Base-by-base conservation (phyloP, 2,797 vertebrate species). In the Gouania willdenowi region DNA sequence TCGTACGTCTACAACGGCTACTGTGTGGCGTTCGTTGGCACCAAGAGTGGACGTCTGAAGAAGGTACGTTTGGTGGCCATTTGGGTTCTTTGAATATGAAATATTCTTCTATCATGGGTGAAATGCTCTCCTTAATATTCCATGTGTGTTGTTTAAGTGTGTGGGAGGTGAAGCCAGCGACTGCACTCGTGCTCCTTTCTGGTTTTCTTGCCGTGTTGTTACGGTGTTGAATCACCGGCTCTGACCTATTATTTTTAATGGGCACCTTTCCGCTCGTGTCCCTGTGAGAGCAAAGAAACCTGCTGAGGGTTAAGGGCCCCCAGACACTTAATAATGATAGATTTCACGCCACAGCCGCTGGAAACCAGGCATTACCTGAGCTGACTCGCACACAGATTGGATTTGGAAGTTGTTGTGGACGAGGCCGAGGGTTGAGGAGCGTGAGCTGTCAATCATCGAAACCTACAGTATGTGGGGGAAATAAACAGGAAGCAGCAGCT, bases 11-110 rank as follows among this genome's bases (percentile, higher is more conserved):
- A 98, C 90, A 97, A 95, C 0, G 92, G 92, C 73, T 94, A 92
- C 89, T 96, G 93, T 1, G 94, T 99, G 49, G 93, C 94, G 30
- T 98, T 99, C 0, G 92, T 99, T 49, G 97, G 97, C 41, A 99
- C 97, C 6, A 97, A 95, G 84, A 95, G 89, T 0, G 97, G 97
- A 70, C 93, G 85, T 17, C 83, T 99, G 24, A 98, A 97, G 81
- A 99, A 99, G 94, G 97, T 98, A 79, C 81, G 92, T 23, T 28
- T 46, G 46, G 15, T 12, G n/a, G 38, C 21, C 18, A 5, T 26
- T 44, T 51, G 24, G 51, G 60, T 50, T 25, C 18, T 8, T 17
- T 26, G 57, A 56, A 53, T 48, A 66, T 34, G 55, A 56, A 65
- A 72, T 66, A 63, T 36, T 25, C n/a, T n/a, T n/a, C n/a, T n/a